Conservation (phyloP, 2,797 vertebrate species). For the Hylomyscus alleni region DNA sequence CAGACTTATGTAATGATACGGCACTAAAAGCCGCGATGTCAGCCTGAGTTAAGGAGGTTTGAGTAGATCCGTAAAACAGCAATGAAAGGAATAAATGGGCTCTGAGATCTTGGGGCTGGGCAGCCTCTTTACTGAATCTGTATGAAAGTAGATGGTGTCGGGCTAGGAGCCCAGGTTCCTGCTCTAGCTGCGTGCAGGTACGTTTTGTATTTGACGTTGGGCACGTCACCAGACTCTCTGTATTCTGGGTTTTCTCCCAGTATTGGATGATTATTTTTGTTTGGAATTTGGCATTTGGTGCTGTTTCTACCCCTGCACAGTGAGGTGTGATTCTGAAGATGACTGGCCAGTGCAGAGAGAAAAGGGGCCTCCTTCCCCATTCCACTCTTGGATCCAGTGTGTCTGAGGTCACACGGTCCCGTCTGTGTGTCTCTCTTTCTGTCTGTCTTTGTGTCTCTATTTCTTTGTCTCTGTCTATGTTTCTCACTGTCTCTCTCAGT, state of each 20-base stretch:
- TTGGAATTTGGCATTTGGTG: constrained; percentile 12
- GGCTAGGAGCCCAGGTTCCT: neutral
- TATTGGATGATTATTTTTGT: neutral
- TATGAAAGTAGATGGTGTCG: neutral
- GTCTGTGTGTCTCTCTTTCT: neutral
- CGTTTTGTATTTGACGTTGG: constrained; percentile 34
- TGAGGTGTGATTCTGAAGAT: neutral
- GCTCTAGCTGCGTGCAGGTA: neutral
- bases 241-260: constrained; percentile 41
- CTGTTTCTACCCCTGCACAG: neutral
- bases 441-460: neutral
- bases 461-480: too few species aligned
- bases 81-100: neutral
- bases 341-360: neutral
- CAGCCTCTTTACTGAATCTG: neutral
- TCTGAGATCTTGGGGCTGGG: neutral
- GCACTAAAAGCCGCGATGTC: constrained; percentile 66
- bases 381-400: neutral
- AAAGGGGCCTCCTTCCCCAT: neutral
- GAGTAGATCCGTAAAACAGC: constrained; percentile 19
- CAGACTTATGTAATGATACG: constrained; percentile 69
- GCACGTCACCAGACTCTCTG: constrained; percentile 37
- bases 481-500: neutral
- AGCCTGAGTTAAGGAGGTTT: constrained; percentile 67
- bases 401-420: neutral